Evolutionary conservation across 2,113 vertebrate genomes (phyloP).

Genomic region (Mormyrus lacerda): DNA sequence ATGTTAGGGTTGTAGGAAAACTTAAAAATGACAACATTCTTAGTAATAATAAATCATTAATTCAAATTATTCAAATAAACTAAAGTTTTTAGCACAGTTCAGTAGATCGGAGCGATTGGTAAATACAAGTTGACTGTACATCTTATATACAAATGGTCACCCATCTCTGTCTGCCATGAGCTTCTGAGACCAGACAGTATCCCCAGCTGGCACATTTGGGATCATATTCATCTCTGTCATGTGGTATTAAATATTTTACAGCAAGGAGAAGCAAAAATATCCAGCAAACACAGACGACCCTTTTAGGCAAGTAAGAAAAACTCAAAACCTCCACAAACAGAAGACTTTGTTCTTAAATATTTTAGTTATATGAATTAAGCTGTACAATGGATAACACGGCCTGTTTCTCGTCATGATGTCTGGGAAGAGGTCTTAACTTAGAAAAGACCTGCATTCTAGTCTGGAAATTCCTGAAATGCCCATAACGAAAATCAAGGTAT

Average conservation of each 20-base stretch:
- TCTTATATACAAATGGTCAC: constrained; percentile 7
- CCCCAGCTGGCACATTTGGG: neutral
- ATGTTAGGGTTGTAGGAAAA: neutral
- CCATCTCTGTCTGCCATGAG: neutral
- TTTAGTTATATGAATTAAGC: neutral
- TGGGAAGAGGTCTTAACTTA: neutral
- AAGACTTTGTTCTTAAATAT: neutral
- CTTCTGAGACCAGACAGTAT: neutral
- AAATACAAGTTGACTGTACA: constrained; percentile 22
- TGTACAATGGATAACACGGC: neutral
- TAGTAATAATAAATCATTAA: neutral
- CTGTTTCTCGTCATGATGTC: neutral
- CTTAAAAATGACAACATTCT: neutral
- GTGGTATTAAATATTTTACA: constrained; percentile 16
- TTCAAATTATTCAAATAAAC: constrained; percentile 9
- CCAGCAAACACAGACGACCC: neutral
- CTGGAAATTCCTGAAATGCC: neutral
- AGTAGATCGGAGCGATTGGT: neutral
- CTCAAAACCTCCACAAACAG: neutral
- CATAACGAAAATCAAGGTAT: neutral
- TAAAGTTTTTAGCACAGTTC: constrained; percentile 10
- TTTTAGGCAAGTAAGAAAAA: constrained; percentile 9
- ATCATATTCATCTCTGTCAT: neutral
- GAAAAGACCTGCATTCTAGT: neutral
- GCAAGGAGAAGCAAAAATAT: neutral